Percentiles rank a stretch among this genome's conserved stretches.
Conservation (phyloP, 2,797 vertebrate species). For the Okamejei kenojei region DNA sequence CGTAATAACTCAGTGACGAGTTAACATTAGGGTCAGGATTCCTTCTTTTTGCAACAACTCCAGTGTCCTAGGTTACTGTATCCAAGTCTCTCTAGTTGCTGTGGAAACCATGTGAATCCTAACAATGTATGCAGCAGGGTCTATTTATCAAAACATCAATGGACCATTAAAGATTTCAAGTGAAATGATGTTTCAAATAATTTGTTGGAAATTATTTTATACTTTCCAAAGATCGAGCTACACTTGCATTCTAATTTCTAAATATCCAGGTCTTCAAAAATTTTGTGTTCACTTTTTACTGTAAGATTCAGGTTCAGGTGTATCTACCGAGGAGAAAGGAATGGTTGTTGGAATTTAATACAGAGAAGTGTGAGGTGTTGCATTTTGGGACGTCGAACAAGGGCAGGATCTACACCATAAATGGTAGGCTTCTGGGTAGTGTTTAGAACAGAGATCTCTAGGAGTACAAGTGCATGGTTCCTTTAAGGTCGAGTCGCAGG, state of each 20-base stretch:
- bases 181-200: not conserved
- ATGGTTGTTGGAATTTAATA: no score
- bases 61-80: slow-evolving; percentile 58
- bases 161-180: not conserved
- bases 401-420: no score
- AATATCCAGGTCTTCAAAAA: not conserved
- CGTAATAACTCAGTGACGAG: slow-evolving; percentile 45
- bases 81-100: slow-evolving; percentile 58
- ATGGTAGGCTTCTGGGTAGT: no score
- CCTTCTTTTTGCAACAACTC: slow-evolving; percentile 46
- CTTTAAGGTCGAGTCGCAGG: no score
- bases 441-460: no score
- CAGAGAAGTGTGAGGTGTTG: no score
- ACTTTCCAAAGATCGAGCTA: not conserved
- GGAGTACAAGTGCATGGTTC: no score
- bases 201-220: not conserved
- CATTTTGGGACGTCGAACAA: no score
- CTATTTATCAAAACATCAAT: not conserved
- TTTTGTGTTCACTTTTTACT: not conserved
- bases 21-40: slow-evolving; percentile 42
- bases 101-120: slow-evolving; percentile 36
- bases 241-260: not conserved
- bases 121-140: not conserved
- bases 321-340: no score
- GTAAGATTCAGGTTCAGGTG: not conserved